A percentile compares a stretch with the other conserved stretches of the same genome.
Conservation (phyloP, 2,888 invertebrate genomes). For the Fragum whitleyi region DNA sequence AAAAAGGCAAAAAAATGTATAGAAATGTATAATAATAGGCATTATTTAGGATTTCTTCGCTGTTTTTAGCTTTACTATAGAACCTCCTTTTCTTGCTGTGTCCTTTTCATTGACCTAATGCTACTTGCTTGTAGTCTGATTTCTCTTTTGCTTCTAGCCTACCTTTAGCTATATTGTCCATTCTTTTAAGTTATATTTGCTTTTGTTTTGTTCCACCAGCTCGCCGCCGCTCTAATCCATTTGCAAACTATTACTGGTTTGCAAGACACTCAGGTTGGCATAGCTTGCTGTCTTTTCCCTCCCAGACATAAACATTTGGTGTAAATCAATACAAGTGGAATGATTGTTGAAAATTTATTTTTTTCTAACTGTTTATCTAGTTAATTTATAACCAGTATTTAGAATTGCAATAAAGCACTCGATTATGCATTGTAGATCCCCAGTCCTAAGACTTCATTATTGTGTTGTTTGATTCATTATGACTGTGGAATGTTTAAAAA, state of each 20-base stretch:
- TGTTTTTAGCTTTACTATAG: too few species aligned
- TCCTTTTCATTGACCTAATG: neutral
- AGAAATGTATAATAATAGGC: too few species aligned
- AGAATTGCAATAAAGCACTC: too few species aligned
- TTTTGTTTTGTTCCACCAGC: conserved; percentile 43
- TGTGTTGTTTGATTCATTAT: too few species aligned
- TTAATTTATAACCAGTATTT: too few species aligned
- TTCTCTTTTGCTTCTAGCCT: neutral
- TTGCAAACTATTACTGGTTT: conserved; percentile 50
- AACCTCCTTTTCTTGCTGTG: neutral
- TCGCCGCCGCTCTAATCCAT: conserved; percentile 55
- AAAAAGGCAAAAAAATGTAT: too few species aligned
- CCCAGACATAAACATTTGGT: neutral
- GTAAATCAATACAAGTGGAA: neutral
- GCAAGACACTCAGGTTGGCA: conserved; percentile 57
- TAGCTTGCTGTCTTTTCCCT: neutral
- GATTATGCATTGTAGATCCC: too few species aligned
- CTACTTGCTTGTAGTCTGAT: neutral
- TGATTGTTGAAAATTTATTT: neutral
- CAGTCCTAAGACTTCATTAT: too few species aligned
- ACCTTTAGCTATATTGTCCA: conserved; percentile 2
- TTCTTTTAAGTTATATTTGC: conserved; percentile 25
- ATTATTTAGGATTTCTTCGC: too few species aligned
- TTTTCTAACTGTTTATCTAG: neutral
- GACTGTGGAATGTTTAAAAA: too few species aligned